These are phyloP conservation scores for Patella ulyssiponensis DNA, from an alignment of 2,888 invertebrate genomes.

Conservation along the genomic window DNA sequence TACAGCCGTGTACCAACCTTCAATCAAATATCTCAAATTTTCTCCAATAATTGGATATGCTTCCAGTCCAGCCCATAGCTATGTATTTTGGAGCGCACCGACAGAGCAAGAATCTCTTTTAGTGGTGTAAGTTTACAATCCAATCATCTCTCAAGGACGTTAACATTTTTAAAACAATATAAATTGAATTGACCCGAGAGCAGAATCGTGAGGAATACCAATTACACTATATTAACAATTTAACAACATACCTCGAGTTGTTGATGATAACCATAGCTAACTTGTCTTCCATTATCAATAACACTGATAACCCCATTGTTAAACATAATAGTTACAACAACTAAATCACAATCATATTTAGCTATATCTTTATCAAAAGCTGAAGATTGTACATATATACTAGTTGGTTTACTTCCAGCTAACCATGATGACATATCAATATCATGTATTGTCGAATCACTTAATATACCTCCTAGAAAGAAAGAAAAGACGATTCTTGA, in stretches of 20 bases:
- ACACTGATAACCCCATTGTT: constrained; percentile 78
- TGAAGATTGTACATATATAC: constrained; percentile 75
- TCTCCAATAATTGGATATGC: too few species aligned
- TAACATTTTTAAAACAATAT: too few species aligned
- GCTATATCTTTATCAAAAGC: constrained; percentile 78
- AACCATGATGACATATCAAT: constrained; percentile 79
- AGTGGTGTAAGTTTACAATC: too few species aligned
- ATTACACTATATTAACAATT: neutral
- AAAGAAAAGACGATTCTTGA: too few species aligned
- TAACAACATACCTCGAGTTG: constrained; percentile 75
- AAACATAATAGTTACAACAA: constrained; percentile 77
- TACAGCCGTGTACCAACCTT: too few species aligned
- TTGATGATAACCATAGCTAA: constrained; percentile 80
- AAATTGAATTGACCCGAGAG: too few species aligned
- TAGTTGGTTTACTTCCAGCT: constrained; percentile 78
- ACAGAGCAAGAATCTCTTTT: too few species aligned
- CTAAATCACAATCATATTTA: constrained; percentile 78
- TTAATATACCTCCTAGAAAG: constrained; percentile 78
- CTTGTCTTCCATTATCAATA: constrained; percentile 79
- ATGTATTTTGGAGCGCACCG: too few species aligned
- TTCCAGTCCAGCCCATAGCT: too few species aligned
- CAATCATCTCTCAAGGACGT: too few species aligned
- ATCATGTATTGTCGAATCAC: constrained; percentile 81
- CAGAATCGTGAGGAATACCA: neutral
- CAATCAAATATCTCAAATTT: too few species aligned